Base-by-base conservation (phyloP, 1,140 invertebrate species). In the Oscheius sp. region DNA sequence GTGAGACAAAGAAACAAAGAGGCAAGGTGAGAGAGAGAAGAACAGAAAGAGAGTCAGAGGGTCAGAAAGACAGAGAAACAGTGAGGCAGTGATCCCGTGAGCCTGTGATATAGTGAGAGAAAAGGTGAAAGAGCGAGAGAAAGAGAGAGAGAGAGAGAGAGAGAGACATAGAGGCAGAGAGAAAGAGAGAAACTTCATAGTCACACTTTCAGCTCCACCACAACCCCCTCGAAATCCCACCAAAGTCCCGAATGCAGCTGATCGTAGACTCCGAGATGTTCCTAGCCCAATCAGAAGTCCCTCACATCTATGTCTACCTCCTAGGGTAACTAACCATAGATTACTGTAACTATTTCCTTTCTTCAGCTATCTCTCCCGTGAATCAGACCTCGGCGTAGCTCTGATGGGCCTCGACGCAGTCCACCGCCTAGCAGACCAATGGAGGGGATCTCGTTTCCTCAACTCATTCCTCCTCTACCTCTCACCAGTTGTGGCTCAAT, bases 231-330 rank as follows among this genome's bases (percentile, higher is more conserved):
- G 82, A 83, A 35, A 83, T 83, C 18, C 77, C 83, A 10, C 35
- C 73, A n/a, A 84, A 82, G 77, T 81, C 80, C 1, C 35, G 82
- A 58, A 75, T 83, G 36, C 82, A 83, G 59, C 64, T 83, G 36
- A 73, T 83, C 20, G 75, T 81, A 34, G 82, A 83, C 62, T 70
- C 70, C n/a, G 79, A 83, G 72, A 78, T 74, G 20, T 83, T 81
- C 67, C 67, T 83, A 0, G 75, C 68, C 28, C 78, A 82, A 36
- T 84, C 82, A 1, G 79, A 63, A 10, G 42, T 71, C 28, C 78
- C 83, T 36, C 79, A 83, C 46, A 66, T 84, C n/a, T 83, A 84
- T 68, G 38, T 84, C 2, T 74, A 80, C 26, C 69, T 83, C 35
- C 74, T 83, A 3, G 74, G 80, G 62, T 80, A 66, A 49, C 67